Base-by-base conservation (phyloP, 2,113 vertebrate species). In the Felis chaus region DNA sequence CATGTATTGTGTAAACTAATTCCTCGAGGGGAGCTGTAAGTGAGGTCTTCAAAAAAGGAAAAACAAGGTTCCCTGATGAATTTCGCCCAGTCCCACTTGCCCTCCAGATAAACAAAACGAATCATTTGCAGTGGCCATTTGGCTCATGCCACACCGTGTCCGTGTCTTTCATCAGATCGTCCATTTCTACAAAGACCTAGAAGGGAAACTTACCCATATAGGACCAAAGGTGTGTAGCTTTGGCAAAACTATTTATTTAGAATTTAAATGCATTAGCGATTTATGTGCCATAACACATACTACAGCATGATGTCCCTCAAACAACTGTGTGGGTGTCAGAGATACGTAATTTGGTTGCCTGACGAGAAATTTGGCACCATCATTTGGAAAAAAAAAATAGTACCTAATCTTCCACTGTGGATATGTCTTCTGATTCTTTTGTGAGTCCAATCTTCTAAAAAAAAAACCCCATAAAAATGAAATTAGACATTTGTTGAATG, bases 311-410 rank as follows among this genome's bases (percentile, higher is more conserved):
- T 15, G 6, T 29, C 23, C 39, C 48, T 0, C 4, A 31, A 14
- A 29, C 1, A 10, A 7, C 41, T 45, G 0, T 3, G 3, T 5
- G 2, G 4, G 3, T 3, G 0, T 45, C 1, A 21, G 41, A 31
- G 78, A 25, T 31, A 10, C 3, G 11, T 3, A 4, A 36, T 73
- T 50, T 33, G 27, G 21, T 53, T 79, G n/a, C 41, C 45, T 66
- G 18, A 61, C 1, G 12, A 76, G 41, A 91, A 76, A 61, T 33
- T 45, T 83, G 50, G 10, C 45, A 0, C 3, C 7, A 18, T 33
- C 66, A 7, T 81, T 57, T n/a, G 11, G 4, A 5, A 23, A 45
- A 8, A 21, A 18, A 23, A 15, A 31, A 16, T 19, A 21, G 11
- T 55, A 63, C 29, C 3, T 48, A 4, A 25, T 82, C 41, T 63